Evolutionary conservation across 2,888 invertebrate genomes (phyloP).

Genomic region (Rhingia rostrata): DNA sequence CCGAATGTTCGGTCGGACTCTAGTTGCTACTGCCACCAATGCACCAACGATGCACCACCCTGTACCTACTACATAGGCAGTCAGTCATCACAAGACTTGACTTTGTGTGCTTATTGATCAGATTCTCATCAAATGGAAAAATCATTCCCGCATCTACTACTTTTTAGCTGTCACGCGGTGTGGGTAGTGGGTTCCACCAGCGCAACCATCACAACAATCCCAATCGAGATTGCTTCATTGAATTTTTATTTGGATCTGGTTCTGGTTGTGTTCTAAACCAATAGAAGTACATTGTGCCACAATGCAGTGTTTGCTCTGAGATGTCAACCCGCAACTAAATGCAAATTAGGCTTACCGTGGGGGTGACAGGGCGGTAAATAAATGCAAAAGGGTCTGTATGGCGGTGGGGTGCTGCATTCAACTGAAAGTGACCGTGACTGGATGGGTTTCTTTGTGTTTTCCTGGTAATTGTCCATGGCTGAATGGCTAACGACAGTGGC

Average conservation of each 20-base stretch:
- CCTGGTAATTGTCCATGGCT: constrained; percentile 49
- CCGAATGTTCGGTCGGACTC: no score
- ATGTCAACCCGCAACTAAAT: not conserved
- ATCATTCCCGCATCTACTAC: not conserved
- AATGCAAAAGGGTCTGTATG: not conserved
- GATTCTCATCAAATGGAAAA: constrained; percentile 38
- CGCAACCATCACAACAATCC: constrained; percentile 10
- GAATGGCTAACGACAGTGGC: constrained; percentile 40
- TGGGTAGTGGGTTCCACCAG: constrained; percentile 4
- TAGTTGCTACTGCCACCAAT: no score
- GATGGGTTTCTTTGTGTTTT: constrained; percentile 21
- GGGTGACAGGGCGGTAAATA: no score
- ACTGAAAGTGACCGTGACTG: constrained; percentile 1
- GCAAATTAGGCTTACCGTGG: not conserved
- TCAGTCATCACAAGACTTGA: constrained; percentile 10
- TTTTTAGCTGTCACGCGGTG: constrained; percentile 5
- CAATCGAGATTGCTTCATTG: not conserved
- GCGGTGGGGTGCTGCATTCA: constrained; percentile 1
- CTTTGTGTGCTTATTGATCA: constrained; percentile 29
- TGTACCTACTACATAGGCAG: not conserved
- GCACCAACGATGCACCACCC: constrained; percentile 34
- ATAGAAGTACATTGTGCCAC: not conserved
- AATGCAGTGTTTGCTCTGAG: not conserved
- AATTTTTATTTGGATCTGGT: not conserved
- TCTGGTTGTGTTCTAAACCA: not conserved